These are phyloP conservation scores for Pinctada fucata DNA, from an alignment of 2,888 invertebrate genomes.

Conservation along the genomic window DNA sequence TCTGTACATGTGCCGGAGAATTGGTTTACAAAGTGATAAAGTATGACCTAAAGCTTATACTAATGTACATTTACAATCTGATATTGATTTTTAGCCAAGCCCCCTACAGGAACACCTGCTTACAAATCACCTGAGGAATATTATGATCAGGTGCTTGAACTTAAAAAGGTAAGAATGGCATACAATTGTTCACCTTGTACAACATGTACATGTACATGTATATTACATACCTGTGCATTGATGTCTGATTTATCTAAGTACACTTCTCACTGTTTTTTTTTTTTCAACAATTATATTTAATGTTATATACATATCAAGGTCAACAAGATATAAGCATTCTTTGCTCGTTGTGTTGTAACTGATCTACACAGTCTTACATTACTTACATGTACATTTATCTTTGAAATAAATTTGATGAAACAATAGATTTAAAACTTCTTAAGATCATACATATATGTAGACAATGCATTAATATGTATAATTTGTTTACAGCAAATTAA, in stretches of 20 bases:
- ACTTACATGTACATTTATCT: too few species aligned
- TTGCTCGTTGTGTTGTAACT: too few species aligned
- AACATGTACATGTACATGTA: background rate
- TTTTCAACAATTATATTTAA: too few species aligned
- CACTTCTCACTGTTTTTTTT: too few species aligned
- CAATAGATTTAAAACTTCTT: background rate
- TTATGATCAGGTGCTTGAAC: conserved; percentile 74
- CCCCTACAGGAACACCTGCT: conserved; percentile 70
- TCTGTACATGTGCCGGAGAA: too few species aligned
- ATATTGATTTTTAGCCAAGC: conserved; percentile 50
- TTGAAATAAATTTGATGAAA: background rate
- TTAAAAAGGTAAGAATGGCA: conserved; percentile 67
- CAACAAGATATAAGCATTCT: too few species aligned
- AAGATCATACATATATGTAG: background rate
- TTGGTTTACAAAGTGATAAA: too few species aligned
- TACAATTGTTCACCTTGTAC: background rate
- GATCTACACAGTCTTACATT: too few species aligned
- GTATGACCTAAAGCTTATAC: too few species aligned
- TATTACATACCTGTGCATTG: background rate
- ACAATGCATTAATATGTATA: background rate
- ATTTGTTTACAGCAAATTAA: conserved; percentile 67
- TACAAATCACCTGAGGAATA: conserved; percentile 76
- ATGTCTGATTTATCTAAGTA: too few species aligned
- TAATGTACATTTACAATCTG: too few species aligned
- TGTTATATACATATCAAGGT: too few species aligned